These are phyloP conservation scores for Tetranychus truncatus DNA, from an alignment of 2,888 invertebrate genomes.

Conservation along the genomic window DNA sequence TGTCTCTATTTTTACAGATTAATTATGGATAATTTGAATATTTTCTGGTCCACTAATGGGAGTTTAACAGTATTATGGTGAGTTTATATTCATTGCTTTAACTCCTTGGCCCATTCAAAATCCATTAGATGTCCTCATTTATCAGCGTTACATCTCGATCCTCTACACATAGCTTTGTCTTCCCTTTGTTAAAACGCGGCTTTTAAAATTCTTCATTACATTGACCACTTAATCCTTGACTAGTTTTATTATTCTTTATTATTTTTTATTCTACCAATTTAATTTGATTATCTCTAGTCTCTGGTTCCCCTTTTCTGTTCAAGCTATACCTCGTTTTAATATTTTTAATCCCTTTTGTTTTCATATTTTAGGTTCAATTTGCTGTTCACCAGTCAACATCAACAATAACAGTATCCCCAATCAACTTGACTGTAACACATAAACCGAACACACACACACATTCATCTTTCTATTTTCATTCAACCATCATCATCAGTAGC, in stretches of 20 bases:
- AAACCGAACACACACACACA: background rate
- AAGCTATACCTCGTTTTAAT: background rate
- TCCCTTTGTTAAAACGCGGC: no score
- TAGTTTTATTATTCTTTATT: background rate
- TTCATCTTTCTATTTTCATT: background rate
- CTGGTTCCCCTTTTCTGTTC: background rate
- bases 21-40: background rate
- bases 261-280: background rate
- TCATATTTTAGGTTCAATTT: background rate
- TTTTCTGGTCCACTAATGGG: background rate
- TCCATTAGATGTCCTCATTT: no score
- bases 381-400: background rate
- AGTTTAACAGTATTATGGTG: background rate
- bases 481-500: background rate
- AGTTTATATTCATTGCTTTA: background rate
- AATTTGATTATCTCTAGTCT: background rate
- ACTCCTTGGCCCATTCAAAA: no score
- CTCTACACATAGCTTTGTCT: no score
- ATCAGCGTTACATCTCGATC: no score
- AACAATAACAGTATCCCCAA: background rate
- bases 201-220: no score
- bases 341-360: background rate
- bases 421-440: background rate
- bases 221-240: no score
- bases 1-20: background rate